These are phyloP conservation scores for Dione vanillae DNA, from an alignment of 2,888 invertebrate genomes.

Conservation along the genomic window DNA sequence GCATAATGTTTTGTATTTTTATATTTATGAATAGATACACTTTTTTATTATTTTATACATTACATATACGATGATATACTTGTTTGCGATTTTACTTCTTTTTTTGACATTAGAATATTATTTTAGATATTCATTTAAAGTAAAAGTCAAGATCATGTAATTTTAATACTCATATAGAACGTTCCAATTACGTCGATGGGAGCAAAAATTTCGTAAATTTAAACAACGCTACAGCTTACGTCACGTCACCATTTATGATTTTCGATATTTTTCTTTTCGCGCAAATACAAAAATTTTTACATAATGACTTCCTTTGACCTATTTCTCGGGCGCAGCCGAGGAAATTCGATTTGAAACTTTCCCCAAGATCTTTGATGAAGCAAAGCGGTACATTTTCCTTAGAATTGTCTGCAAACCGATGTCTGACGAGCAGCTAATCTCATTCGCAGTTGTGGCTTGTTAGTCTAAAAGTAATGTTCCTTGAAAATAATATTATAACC, in stretches of 20 bases:
- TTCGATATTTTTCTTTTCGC: conserved; percentile 41
- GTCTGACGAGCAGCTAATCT: conserved; percentile 44
- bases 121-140: too few species aligned
- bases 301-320: conserved; percentile 53
- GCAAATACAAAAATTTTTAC: conserved; percentile 44
- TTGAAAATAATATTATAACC: conserved; percentile 30
- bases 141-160: too few species aligned
- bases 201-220: not conserved
- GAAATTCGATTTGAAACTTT: conserved; percentile 66
- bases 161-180: not conserved
- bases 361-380: conserved; percentile 62
- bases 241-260: conserved; percentile 35
- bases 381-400: conserved; percentile 60
- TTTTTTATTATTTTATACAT: too few species aligned
- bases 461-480: conserved; percentile 34
- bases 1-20: too few species aligned
- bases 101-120: too few species aligned
- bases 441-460: conserved; percentile 38
- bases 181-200: not conserved
- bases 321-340: conserved; percentile 51
- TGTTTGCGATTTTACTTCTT: too few species aligned
- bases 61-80: too few species aligned
- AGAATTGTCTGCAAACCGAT: conserved; percentile 52
- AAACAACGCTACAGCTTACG: not conserved
- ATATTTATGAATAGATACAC: too few species aligned